phyloP scores from a whole-genome alignment of 2,888 invertebrate species.

The Parochlus steinenii region DNA sequence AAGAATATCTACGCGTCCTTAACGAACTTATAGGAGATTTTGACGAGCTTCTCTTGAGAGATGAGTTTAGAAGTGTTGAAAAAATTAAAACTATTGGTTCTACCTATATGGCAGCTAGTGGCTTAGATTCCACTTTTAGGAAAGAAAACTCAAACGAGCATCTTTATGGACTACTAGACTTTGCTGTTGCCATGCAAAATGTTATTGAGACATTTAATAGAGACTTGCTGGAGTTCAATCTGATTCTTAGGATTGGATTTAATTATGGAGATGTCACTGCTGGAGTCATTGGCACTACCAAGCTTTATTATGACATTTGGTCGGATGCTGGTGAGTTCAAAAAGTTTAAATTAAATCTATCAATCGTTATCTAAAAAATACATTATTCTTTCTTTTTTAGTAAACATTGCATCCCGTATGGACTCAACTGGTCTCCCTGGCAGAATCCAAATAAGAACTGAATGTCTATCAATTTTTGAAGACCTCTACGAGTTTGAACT shows the following conservation, averaged over 20 bases:
- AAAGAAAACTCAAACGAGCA: slow-evolving; percentile 48
- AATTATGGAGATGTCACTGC: slow-evolving; percentile 94
- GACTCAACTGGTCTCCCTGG: slow-evolving; percentile 87
- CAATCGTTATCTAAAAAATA: too few relatives aligned
- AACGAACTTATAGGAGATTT: slow-evolving; percentile 95
- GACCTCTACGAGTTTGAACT: slow-evolving; percentile 72
- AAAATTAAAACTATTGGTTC: slow-evolving; percentile 97
- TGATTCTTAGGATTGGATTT: slow-evolving; percentile 72
- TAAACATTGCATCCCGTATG: slow-evolving; percentile 94
- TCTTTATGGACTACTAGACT: slow-evolving; percentile 81
- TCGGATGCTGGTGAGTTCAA: slow-evolving; percentile 46
- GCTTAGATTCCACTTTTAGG: slow-evolving; percentile 67
- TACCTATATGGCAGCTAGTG: slow-evolving; percentile 96
- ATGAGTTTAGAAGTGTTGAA: slow-evolving; percentile 74
- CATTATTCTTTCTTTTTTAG: too few relatives aligned
- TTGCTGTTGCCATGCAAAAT: slow-evolving; percentile 78
- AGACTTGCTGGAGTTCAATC: slow-evolving; percentile 77
- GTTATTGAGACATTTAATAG: slow-evolving; percentile 77
- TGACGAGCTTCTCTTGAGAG: slow-evolving; percentile 73
- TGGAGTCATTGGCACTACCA: slow-evolving; percentile 90
- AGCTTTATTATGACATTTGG: slow-evolving; percentile 95
- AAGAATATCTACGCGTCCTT: slow-evolving; percentile 83
- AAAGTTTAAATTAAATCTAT: too few relatives aligned
- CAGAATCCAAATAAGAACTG: slow-evolving; percentile 66
- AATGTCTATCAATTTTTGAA: slow-evolving; percentile 51